These are phyloP conservation scores for Otolemur crassicaudatus DNA, from an alignment of 2,797 vertebrate genomes.

Conservation along the genomic window DNA sequence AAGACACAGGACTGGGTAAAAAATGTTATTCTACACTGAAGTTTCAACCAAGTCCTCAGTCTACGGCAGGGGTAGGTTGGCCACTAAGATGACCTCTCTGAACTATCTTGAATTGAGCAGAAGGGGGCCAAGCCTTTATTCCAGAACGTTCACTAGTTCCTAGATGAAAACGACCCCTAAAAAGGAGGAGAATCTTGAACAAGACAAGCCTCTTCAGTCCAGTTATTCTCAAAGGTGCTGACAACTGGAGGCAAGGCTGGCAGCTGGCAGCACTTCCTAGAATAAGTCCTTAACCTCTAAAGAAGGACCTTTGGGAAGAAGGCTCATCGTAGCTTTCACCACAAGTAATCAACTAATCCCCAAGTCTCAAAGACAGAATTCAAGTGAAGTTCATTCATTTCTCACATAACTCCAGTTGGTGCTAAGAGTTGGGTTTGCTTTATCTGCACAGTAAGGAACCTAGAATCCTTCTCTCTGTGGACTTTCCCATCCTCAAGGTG, in stretches of 20 bases:
- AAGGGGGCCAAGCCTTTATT: neutral
- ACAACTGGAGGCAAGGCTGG: neutral
- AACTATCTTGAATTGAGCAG: neutral
- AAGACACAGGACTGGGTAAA: neutral
- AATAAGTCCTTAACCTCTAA: neutral
- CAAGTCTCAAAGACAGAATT: neutral
- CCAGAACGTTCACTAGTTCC: neutral
- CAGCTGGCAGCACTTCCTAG: neutral
- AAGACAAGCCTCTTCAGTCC: neutral
- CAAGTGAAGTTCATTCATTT: neutral
- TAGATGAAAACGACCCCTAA: neutral
- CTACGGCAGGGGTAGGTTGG: neutral
- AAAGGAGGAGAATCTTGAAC: neutral
- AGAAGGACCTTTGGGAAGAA: neutral
- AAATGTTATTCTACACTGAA: neutral
- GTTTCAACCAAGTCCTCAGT: neutral
- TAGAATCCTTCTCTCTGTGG: neutral
- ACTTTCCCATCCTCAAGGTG: neutral
- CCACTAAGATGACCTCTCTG: neutral
- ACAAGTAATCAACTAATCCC: neutral
- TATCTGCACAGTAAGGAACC: neutral
- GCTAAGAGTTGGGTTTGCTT: neutral
- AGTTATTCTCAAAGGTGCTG: neutral
- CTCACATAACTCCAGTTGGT: neutral
- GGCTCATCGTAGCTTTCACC: neutral